Conservation (phyloP, 2,797 vertebrate species). For the Myotis myotis region DNA sequence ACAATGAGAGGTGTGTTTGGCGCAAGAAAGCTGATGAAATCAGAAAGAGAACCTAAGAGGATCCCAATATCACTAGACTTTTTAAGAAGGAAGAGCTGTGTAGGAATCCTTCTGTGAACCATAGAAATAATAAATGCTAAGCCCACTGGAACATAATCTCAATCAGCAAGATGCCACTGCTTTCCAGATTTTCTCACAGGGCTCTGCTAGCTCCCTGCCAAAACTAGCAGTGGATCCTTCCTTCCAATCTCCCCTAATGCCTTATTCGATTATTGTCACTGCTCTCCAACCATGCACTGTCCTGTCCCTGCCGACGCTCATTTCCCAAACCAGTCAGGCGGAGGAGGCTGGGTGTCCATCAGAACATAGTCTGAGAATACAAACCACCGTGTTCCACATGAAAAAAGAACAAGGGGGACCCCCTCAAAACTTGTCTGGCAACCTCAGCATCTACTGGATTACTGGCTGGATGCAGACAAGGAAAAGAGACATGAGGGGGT, state of each 20-base stretch:
- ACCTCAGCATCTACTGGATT: constrained; percentile 25
- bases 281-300: constrained; percentile 86
- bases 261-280: constrained; percentile 89
- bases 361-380: constrained; percentile 83
- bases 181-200: constrained; percentile 88
- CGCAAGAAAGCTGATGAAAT: neutral
- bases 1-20: neutral
- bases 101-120: constrained; percentile 84
- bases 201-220: constrained; percentile 88
- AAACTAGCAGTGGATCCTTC: constrained; percentile 88
- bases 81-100: constrained; percentile 74
- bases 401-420: constrained; percentile 67
- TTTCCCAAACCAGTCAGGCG: constrained; percentile 83
- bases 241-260: constrained; percentile 89
- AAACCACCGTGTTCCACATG: neutral
- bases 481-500: constrained; percentile 82
- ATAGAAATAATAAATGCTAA: constrained; percentile 84
- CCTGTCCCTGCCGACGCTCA: constrained; percentile 90
- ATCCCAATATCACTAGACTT: neutral
- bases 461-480: neutral
- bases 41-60: constrained; percentile 47
- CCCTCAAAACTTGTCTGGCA: neutral
- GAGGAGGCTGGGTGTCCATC: constrained; percentile 85
- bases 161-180: constrained; percentile 86
- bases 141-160: constrained; percentile 86